Evolutionary conservation across 2,888 invertebrate genomes (phyloP).

Genomic region (Arenicola marina): DNA sequence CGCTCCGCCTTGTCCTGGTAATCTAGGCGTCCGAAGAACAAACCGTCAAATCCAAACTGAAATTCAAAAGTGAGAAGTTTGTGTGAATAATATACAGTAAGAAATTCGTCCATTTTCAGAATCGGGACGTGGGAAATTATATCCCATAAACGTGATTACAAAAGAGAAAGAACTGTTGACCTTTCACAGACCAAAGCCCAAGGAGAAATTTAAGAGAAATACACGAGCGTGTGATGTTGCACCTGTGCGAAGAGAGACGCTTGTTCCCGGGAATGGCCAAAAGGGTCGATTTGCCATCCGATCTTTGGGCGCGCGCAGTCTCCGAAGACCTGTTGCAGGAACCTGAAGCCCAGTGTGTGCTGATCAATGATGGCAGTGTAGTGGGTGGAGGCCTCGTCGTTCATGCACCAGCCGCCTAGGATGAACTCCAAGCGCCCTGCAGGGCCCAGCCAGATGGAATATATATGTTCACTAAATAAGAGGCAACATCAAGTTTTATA

Average conservation of each 20-base stretch:
- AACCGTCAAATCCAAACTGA: conserved; percentile 85
- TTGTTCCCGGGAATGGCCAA: conserved; percentile 85
- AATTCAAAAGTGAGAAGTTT: conserved; percentile 46
- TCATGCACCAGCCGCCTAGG: conserved; percentile 66
- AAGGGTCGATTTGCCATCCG: conserved; percentile 88
- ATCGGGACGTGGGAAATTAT: too few species aligned
- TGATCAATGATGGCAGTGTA: conserved; percentile 66
- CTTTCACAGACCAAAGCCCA: too few species aligned
- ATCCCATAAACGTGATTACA: too few species aligned
- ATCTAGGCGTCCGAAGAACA: conserved; percentile 85
- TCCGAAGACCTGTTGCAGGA: conserved; percentile 56
- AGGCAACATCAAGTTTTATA: background rate
- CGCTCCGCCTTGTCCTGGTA: conserved; percentile 77
- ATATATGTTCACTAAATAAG: background rate
- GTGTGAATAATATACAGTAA: background rate
- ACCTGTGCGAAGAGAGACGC: conserved; percentile 69
- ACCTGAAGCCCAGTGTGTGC: conserved; percentile 65
- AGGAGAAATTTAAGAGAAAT: too few species aligned
- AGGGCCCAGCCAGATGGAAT: background rate
- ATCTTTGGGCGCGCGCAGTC: conserved; percentile 76
- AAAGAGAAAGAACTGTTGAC: too few species aligned
- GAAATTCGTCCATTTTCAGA: background rate
- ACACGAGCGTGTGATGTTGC: too few species aligned
- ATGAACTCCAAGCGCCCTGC: conserved; percentile 63
- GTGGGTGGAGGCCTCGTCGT: conserved; percentile 66